A percentile compares a stretch with the other conserved stretches of the same genome.
Conservation (phyloP, 2,888 invertebrate species). For the Drosophila ezoana region DNA sequence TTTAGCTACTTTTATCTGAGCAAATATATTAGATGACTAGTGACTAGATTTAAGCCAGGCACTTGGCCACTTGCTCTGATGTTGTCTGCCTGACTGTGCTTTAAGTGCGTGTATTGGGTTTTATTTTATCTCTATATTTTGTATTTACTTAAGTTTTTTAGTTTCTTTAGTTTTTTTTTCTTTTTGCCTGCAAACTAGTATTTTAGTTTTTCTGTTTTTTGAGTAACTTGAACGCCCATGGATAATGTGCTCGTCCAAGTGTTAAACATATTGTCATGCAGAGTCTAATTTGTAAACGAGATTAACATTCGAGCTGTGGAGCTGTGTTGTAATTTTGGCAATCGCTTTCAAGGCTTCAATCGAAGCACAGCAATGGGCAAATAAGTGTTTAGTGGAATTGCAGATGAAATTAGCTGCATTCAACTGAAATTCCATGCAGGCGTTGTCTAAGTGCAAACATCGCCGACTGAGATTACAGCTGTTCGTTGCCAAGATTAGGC, state of each 20-base stretch:
- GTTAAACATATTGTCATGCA: conserved; percentile 78
- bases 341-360: conserved; percentile 70
- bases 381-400: conserved; percentile 45
- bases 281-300: conserved; percentile 66
- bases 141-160: conserved; percentile 13
- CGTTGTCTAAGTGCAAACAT: conserved; percentile 38
- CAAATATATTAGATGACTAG: conserved; percentile 49
- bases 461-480: conserved; percentile 36
- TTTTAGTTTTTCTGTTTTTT: conserved; percentile 2
- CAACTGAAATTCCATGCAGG: conserved; percentile 40
- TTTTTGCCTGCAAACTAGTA: conserved; percentile 31
- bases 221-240: conserved; percentile 40
- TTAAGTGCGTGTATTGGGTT: conserved; percentile 21
- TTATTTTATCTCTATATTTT: conserved; percentile 16
- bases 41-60: conserved; percentile 20
- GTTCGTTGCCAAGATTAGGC: conserved; percentile 52
- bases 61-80: conserved; percentile 27
- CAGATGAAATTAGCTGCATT: conserved; percentile 37
- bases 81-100: conserved; percentile 18
- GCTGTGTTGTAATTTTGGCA: conserved; percentile 61
- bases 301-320: conserved; percentile 54
- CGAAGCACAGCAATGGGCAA: conserved; percentile 47
- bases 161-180: conserved; percentile 15
- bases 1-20: conserved; percentile 62
- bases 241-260: conserved; percentile 50